phyloP scores from a whole-genome alignment of 2,113 vertebrate species.

The Etheostoma cragini region DNA sequence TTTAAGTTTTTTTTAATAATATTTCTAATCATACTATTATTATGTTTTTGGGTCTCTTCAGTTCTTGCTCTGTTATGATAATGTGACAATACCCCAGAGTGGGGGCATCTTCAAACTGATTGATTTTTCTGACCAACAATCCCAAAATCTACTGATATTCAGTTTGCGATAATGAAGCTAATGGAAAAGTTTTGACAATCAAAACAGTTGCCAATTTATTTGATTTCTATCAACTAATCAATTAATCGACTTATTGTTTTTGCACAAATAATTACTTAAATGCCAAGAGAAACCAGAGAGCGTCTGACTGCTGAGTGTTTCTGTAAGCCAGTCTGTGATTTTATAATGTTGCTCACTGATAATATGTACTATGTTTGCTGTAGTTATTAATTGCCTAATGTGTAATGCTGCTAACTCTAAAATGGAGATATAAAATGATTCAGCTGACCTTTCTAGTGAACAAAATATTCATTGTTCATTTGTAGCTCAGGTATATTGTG shows the following conservation, averaged over 20 bases:
- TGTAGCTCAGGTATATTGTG: constrained; percentile 12
- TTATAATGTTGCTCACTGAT: not conserved
- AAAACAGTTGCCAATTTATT: not conserved
- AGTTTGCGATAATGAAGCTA: not conserved
- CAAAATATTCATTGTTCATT: constrained; percentile 12
- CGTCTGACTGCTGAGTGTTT: not conserved
- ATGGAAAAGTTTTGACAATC: not conserved
- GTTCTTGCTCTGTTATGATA: too few relatives aligned
- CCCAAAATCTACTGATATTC: not conserved
- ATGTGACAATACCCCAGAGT: too few relatives aligned
- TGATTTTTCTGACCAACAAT: not conserved
- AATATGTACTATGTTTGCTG: not conserved
- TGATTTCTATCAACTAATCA: not conserved
- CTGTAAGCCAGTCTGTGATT: not conserved
- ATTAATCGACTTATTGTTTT: not conserved
- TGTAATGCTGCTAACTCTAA: not conserved
- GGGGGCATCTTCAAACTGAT: not conserved
- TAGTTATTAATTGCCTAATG: not conserved
- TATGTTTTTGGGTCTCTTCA: too few relatives aligned
- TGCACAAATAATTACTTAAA: not conserved
- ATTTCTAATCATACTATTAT: too few relatives aligned
- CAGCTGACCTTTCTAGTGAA: not conserved
- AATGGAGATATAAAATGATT: not conserved
- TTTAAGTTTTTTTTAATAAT: not conserved
- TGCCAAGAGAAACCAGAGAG: not conserved